Evolutionary conservation across 2,888 invertebrate genomes (phyloP).

Genomic region (Trissolcus brochymenae): DNA sequence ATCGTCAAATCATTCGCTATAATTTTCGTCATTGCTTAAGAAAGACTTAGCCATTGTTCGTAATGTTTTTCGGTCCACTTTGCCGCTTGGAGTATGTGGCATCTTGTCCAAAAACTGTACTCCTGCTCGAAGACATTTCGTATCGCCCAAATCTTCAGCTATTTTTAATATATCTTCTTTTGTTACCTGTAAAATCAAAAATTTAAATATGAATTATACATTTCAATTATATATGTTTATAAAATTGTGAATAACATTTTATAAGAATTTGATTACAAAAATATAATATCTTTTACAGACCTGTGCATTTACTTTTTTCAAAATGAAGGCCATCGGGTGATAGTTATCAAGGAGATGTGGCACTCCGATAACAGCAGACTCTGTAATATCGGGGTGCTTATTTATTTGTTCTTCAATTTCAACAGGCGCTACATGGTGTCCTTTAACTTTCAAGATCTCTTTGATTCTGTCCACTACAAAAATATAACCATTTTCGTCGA

Average conservation of each 20-base stretch:
- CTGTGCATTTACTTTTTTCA: conserved; percentile 50
- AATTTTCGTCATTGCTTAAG: conserved; percentile 13
- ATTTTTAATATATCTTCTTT: conserved; percentile 65
- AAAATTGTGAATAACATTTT: no score
- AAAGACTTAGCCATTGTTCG: conserved; percentile 60
- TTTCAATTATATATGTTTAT: neutral
- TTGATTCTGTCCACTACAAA: conserved; percentile 66
- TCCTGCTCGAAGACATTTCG: conserved; percentile 65
- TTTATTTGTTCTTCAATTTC: conserved; percentile 67
- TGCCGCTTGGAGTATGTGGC: conserved; percentile 65
- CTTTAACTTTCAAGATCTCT: conserved; percentile 70
- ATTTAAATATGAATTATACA: neutral
- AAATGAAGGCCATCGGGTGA: conserved; percentile 69
- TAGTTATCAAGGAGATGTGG: conserved; percentile 65
- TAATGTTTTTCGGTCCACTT: conserved; percentile 62
- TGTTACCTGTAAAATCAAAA: conserved; percentile 61
- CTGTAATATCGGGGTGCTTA: conserved; percentile 65
- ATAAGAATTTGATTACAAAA: neutral
- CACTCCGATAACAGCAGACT: conserved; percentile 67
- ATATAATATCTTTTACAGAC: conserved; percentile 52
- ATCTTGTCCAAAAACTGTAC: conserved; percentile 65
- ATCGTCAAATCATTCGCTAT: conserved; percentile 1
- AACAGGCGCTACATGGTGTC: conserved; percentile 67
- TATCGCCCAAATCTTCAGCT: conserved; percentile 62
- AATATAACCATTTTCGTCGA: conserved; percentile 64